Evolutionary conservation across 2,888 invertebrate species (phyloP).

Genomic region (Ichneumon xanthorius): DNA sequence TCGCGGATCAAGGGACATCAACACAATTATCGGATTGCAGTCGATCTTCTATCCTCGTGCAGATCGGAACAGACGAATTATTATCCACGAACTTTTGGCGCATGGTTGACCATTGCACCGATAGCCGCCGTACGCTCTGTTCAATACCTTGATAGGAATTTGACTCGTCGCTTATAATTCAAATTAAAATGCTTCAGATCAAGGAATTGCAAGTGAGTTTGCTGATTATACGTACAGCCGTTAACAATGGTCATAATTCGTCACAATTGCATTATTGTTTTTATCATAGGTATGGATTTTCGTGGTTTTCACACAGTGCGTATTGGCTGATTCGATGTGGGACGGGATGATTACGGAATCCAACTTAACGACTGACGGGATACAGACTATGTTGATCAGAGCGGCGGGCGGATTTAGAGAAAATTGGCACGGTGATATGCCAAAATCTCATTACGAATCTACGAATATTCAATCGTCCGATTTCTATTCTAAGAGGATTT

Average conservation of each 20-base stretch:
- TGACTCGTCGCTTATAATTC: background rate
- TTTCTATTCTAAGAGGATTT: constrained; percentile 53
- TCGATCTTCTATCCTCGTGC: constrained; percentile 7
- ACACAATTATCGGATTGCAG: constrained; percentile 16
- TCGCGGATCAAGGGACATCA: background rate
- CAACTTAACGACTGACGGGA: background rate
- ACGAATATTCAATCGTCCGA: constrained; percentile 28
- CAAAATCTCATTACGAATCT: constrained; percentile 32
- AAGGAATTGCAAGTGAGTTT: background rate
- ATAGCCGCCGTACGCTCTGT: background rate
- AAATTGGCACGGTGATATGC: constrained; percentile 42
- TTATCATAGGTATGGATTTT: constrained; percentile 3
- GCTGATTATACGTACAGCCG: background rate
- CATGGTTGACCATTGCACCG: background rate
- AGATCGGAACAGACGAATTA: background rate
- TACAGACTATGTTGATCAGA: background rate
- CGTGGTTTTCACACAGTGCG: background rate
- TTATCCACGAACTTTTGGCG: background rate
- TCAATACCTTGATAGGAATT: background rate
- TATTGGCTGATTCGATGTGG: background rate
- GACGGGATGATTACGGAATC: background rate
- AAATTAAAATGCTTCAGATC: background rate
- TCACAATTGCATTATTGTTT: background rate
- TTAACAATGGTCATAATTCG: background rate
- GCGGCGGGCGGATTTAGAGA: background rate